These are phyloP conservation scores for Sarcophaga peregrina DNA, from an alignment of 1,140 invertebrate species.

Conservation along the genomic window DNA sequence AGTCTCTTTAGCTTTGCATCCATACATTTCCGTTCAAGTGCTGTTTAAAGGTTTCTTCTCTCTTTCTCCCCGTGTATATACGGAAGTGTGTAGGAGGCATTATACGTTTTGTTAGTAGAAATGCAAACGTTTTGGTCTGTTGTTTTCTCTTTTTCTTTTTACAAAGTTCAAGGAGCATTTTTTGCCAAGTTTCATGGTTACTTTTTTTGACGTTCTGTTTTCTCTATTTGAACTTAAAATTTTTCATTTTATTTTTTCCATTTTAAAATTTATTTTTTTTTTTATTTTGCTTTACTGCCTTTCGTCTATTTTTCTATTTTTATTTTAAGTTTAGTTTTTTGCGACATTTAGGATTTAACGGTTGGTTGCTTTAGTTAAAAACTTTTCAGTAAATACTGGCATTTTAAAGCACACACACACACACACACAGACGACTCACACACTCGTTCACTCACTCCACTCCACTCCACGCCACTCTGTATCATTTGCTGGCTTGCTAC, in stretches of 20 bases:
- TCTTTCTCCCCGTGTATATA: too few relatives aligned
- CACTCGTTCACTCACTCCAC: too few relatives aligned
- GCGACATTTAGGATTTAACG: conserved; percentile 41
- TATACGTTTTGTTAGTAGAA: not conserved
- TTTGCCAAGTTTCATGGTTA: not conserved
- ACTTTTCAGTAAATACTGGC: not conserved
- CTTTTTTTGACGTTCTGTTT: not conserved
- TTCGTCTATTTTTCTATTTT: conserved; percentile 9
- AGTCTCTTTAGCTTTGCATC: not conserved
- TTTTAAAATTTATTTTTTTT: not conserved
- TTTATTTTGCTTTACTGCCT: not conserved
- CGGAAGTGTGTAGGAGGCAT: too few relatives aligned
- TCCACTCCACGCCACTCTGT: too few relatives aligned
- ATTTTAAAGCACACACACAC: not conserved
- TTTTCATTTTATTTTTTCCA: conserved; percentile 6
- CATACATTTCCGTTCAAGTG: not conserved
- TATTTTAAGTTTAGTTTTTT: not conserved
- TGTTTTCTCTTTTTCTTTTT: not conserved
- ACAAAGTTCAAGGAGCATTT: conserved; percentile 12
- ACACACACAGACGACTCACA: not conserved
- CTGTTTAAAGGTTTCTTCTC: too few relatives aligned
- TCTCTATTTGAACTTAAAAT: not conserved
- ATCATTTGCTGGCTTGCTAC: too few relatives aligned
- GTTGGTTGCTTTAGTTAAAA: conserved; percentile 29
- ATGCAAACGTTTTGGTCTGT: not conserved